Percentiles rank a stretch among this genome's conserved stretches.
Conservation (phyloP, 1,140 invertebrate species). For the Trachymyrmex cornetzi region DNA sequence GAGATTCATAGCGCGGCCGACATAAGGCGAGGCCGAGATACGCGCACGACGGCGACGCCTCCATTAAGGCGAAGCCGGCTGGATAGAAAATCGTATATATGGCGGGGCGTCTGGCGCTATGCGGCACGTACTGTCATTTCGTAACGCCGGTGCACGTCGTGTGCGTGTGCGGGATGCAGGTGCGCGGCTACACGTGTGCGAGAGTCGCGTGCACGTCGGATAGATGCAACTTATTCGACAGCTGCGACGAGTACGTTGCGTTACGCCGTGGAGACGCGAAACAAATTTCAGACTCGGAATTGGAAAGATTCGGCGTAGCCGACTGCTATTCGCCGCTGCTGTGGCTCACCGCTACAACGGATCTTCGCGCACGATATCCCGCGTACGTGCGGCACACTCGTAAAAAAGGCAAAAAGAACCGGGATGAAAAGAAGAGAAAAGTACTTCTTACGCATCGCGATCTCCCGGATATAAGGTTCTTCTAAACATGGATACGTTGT, state of each 20-base stretch:
- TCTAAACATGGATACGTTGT: conserved; percentile 19
- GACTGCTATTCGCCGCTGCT: neutral
- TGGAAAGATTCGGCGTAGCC: conserved; percentile 51
- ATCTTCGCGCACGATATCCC: neutral
- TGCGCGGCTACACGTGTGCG: conserved; percentile 1
- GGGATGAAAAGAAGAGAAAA: neutral
- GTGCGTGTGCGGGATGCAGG: conserved; percentile 32
- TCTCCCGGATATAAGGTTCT: conserved; percentile 25
- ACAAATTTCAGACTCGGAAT: conserved; percentile 47
- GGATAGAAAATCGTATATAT: conserved; percentile 45
- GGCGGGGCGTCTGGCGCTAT: neutral
- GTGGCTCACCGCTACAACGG: neutral
- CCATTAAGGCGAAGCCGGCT: conserved; percentile 50
- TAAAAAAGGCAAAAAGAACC: neutral
- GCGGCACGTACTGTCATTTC: conserved; percentile 44
- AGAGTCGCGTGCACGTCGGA: conserved; percentile 32
- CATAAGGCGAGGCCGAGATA: conserved; percentile 43
- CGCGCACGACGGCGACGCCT: conserved; percentile 15
- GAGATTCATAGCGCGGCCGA: conserved; percentile 47
- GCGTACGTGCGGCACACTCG: neutral
- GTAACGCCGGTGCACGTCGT: neutral
- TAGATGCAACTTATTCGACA: conserved; percentile 56
- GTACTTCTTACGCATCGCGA: conserved; percentile 12
- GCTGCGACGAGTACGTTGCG: conserved; percentile 47
- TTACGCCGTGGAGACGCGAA: conserved; percentile 34